Base-by-base conservation (phyloP, 2,888 invertebrate species). In the Hesperia comma region DNA sequence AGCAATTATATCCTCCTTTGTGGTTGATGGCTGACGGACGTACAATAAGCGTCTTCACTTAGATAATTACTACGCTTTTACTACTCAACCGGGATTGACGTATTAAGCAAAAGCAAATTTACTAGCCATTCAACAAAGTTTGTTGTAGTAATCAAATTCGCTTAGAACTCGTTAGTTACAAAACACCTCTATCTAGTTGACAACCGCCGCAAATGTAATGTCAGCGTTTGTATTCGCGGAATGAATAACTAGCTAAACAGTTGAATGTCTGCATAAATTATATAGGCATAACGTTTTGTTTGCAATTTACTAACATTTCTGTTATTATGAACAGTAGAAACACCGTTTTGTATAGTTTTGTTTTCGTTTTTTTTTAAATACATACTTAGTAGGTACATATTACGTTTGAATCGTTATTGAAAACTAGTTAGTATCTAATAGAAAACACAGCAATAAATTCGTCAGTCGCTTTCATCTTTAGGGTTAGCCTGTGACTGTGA, bases 21-120 rank as follows among this genome's bases (percentile, higher is more conserved):
- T 77, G 80, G 78, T 78, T 79, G 83, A 81, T 81, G 80, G 79
- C 77, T 86, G 84, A 87, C 84, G 81, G 84, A 84, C 82, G 80
- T 71, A 87, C 86, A 85, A 87, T 86, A 72, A 75, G 80, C 79
- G 74, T 64, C 73, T 72, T 70, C 66, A 67, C 73, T 70, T 70
- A 71, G 70, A 71, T 74, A 75, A 75, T 76, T 74, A 71, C 71
- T 66, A 46, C 49, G 55, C 70, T 70, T 72, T 73, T 70, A 67
- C 55, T 53, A 40, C 32, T 53, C 32, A 54, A 41, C 66, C 32
- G 17, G 40, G 51, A 61, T 61, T 67, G 61, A 61, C 55, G 61
- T 67, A 61, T 67, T 61, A 61, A 61, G 56, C 55, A 49, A 67
- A 55, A 56, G 56, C 60, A 64, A 60, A 60, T 54, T 60, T 66